Base-by-base conservation (phyloP, 92 coral and sea anemone genomes). In the Umimayanthus chanpuru region DNA sequence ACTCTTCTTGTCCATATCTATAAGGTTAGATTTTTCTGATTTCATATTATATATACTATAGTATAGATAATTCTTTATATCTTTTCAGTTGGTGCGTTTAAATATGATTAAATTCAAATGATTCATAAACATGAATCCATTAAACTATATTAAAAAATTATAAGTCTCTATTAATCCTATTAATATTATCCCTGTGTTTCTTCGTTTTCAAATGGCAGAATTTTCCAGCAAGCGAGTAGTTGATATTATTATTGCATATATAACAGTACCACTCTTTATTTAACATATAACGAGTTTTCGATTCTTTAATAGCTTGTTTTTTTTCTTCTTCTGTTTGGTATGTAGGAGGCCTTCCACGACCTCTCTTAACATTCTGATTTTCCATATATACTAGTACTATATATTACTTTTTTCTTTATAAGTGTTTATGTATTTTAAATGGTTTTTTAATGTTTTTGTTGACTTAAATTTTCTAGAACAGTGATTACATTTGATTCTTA, bases 1-100 rank as follows among this genome's bases (percentile, higher is more conserved):
- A 78, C 78, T 68, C 0, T 26, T 78, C 70, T 79, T 67, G 10
- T 87, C 78, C 90, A 87, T 87, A 86, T 76, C n/a, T 21, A 85
- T 73, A 70, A 40, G 39, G 20, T 87, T 49, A 78, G 73, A 65
- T 76, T 36, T 21, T 56, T n/a, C n/a, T n/a, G n/a, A 81, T 81
- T 81, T 81, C n/a, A 1, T 23, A 50, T 72, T 25, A 44, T 68
- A 55, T 75, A 53, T 64, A 49, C 23, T 28, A 49, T 43, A 36
- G 53, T 85, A 74, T 74, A 50, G 41, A 44, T 77, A 30, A 56
- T 87, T 64, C 32, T 78, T 87, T 36, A 86, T 28, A 20, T 65
- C 0, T 2, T 40, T 25, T 9, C 5, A n/a, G 1, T 25, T 1
- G 38, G 2, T 32, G 23, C 53, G 53, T 83, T 83, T 83, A 83